Evolutionary conservation across 2,888 invertebrate species (phyloP).

Genomic region (Alviniconcha strummeri): DNA sequence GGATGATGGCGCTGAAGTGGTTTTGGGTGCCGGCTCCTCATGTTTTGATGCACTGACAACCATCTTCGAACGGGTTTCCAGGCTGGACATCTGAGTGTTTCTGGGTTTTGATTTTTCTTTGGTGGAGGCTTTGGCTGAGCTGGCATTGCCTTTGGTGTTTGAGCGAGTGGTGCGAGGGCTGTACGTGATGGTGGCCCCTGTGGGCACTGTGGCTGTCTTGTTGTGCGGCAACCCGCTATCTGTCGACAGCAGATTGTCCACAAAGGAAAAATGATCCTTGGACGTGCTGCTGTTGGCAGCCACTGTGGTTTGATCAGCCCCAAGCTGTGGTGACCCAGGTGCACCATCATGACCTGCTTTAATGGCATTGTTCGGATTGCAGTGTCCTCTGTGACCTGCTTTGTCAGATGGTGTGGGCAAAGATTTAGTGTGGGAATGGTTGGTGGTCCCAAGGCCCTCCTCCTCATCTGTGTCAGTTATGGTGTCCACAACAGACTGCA

Average conservation of each 20-base stretch:
- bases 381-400: no score
- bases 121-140: not conserved
- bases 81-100: not conserved
- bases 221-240: not conserved
- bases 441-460: not conserved
- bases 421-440: no score
- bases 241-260: constrained; percentile 17
- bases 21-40: no score
- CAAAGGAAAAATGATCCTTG: constrained; percentile 33
- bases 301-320: no score
- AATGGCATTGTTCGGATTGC: no score
- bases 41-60: no score
- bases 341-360: no score
- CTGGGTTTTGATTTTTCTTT: not conserved
- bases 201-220: not conserved
- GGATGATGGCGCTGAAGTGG: no score
- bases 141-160: not conserved
- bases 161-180: constrained; percentile 21
- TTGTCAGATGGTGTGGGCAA: no score
- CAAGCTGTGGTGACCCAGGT: no score
- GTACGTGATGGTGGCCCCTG: constrained; percentile 21
- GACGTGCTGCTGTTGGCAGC: not conserved
- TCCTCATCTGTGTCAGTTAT: constrained; percentile 8
- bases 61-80: not conserved
- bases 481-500: constrained; percentile 24